These are phyloP conservation scores for Stegodyphus dumicola DNA, from an alignment of 1,140 invertebrate species.

Conservation along the genomic window DNA sequence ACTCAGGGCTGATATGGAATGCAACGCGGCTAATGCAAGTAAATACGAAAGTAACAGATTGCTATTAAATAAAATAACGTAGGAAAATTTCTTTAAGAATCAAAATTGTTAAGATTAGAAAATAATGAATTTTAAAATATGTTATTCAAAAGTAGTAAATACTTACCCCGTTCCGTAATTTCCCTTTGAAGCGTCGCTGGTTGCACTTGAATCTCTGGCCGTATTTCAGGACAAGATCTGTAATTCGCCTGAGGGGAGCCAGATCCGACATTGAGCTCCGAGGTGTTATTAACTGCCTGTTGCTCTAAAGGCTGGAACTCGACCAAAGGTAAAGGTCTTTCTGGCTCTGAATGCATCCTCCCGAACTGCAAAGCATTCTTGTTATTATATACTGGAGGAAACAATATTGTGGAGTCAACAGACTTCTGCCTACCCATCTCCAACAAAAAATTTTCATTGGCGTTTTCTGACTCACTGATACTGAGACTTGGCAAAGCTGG, in stretches of 20 bases:
- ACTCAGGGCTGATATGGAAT: too few relatives aligned
- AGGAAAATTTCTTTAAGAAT: background rate
- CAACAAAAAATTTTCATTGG: conserved; percentile 11
- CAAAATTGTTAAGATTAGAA: too few relatives aligned
- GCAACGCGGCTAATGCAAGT: background rate
- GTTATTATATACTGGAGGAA: conserved; percentile 36
- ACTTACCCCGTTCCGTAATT: conserved; percentile 26
- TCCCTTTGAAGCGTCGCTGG: conserved; percentile 18
- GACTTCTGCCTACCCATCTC: conserved; percentile 38
- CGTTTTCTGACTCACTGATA: conserved; percentile 53
- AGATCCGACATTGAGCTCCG: background rate
- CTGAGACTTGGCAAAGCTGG: conserved; percentile 61
- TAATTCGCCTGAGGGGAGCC: conserved; percentile 57
- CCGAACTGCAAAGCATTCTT: conserved; percentile 61
- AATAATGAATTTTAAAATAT: too few relatives aligned
- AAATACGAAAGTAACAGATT: background rate
- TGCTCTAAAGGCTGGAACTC: conserved; percentile 62
- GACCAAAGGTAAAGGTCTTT: conserved; percentile 62
- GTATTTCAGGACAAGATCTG: conserved; percentile 64
- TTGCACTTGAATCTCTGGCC: conserved; percentile 61
- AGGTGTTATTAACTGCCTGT: conserved; percentile 10
- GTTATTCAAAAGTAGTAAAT: background rate
- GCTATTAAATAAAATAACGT: background rate
- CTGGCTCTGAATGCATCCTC: conserved; percentile 64
- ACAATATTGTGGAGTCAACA: conserved; percentile 23